Base-by-base conservation (phyloP, 2,888 invertebrate genomes). In the Ectobius pallidus region DNA sequence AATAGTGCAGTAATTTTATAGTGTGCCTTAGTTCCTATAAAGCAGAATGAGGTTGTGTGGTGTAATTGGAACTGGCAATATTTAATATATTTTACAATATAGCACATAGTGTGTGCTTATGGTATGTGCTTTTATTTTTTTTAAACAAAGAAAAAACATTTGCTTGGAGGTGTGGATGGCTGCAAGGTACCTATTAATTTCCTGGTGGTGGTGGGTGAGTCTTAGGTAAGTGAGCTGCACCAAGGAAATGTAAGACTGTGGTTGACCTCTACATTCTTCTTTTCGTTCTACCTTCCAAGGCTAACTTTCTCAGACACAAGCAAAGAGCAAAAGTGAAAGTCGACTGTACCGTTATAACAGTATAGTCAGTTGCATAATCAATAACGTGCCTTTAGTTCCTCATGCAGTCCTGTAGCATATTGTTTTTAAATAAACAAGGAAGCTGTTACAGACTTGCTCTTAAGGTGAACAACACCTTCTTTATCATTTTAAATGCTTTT, bases 251-350 rank as follows among this genome's bases (percentile, higher is more conserved):
- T 27, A 27, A 46, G 30, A 55, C 22, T 25, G 55, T 69, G 69
- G 55, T 20, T 71, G 46, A 63, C 63, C 71, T 63, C 62, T 65
- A 63, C 63, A 63, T 63, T 63, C 46, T 70, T 70, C 20, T 70
- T 69, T 52, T 11, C 22, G 16, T 69, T 69, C 46, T 22, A 34
- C 44, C 70, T 70, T 46, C 52, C 70, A 70, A 70, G 70, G 70
- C 44, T 42, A 44, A 39, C 39, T 34, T 61, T 44, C 42, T 58
- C 30, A 42, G 58, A 39, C 58, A 58, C 58, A 58, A 42, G 39
- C 20, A 70, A 58, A 44, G 27, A 58, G 42, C 42, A 55, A 42
- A 70, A 70, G 70, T 70, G 70, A 70, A 70, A 70, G 70, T 70
- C 1, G 52, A 46, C 34, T 69, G 42, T 70, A 58, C 61, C 39